Conservation (phyloP, 1,140 invertebrate species). For the Drosophila sulfurigaster region DNA sequence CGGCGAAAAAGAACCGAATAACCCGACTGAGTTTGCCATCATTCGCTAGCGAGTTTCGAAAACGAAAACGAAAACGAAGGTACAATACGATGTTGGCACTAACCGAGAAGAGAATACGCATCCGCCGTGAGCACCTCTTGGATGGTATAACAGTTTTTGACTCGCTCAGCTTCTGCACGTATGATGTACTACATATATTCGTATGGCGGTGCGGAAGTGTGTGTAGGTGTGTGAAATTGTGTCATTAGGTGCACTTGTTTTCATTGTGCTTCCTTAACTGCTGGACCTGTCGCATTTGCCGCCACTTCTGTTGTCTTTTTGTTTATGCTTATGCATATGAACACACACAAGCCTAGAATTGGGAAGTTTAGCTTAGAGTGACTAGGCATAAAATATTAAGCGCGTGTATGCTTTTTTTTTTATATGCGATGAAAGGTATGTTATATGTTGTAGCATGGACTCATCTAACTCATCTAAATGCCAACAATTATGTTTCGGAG, state of each 20-base stretch:
- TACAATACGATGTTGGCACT: conserved; percentile 21
- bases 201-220: conserved; percentile 3
- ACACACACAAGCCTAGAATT: conserved; percentile 52
- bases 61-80: conserved; percentile 38
- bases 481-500: conserved; percentile 82
- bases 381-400: conserved; percentile 10
- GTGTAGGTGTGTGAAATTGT: conserved; percentile 67
- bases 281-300: conserved; percentile 49
- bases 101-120: conserved; percentile 28
- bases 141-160: conserved; percentile 69
- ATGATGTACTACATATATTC: background rate
- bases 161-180: conserved; percentile 31
- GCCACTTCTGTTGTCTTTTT: conserved; percentile 59
- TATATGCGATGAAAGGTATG: conserved; percentile 25
- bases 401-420: conserved; percentile 17
- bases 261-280: conserved; percentile 61
- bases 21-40: conserved; percentile 50
- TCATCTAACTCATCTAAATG: conserved; percentile 64
- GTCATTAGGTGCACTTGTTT: conserved; percentile 84
- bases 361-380: conserved; percentile 9
- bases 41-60: conserved; percentile 20
- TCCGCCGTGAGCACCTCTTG: conserved; percentile 50
- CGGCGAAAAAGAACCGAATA: conserved; percentile 31
- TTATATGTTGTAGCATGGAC: conserved; percentile 54
- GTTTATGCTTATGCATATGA: conserved; percentile 67